Evolutionary conservation across 1,140 invertebrate genomes (phyloP), one percentile per base, ranked within the genome.

Genomic region (Dryas iulia): DNA sequence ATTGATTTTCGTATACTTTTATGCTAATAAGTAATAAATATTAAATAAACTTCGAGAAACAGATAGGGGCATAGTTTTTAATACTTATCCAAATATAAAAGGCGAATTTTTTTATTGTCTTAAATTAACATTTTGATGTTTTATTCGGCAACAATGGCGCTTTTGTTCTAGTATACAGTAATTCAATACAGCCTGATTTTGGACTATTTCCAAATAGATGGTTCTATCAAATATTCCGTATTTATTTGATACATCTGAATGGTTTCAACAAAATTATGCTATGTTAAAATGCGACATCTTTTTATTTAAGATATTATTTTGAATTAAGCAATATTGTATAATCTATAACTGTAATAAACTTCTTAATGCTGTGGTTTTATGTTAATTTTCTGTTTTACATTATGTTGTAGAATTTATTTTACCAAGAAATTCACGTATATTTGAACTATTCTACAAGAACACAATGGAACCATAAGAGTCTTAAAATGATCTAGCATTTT

Each of bases 201-300:
- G 59, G 59, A 39, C 26, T n/a, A 8, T 26, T 61, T 25, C 59
- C 59, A 61, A 61, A 61, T 61, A 47, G 2, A n/a, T 12, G 5
- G 5, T 39, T 8, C 12, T 39, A 39, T 39, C 4, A 39, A 14
- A 39, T 8, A 39, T n/a, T n/a, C 11, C 5, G 14, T 39, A 14
- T 39, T 39, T 18, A 39, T 39, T 39, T 39, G 12, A 39, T 39
- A 39, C 14, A 14, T 39, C 4, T 14, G 1, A 7, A 0, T 0
- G 14, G 33, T 14, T 18, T 12, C 7, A 18, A n/a, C n/a, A n/a
- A n/a, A n/a, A n/a, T n/a, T n/a, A n/a, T n/a, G n/a, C n/a, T n/a
- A n/a, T n/a, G n/a, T 14, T n/a, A 12, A 18, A 39, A 39, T 39
- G n/a, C 14, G 33, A 6, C 6, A 14, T 39, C 5, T 14, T 14